A percentile compares a stretch with the other conserved stretches of the same genome.
Evolutionary conservation across 1,140 invertebrate species (phyloP).

Genomic region (Hylaeus anthracinus): DNA sequence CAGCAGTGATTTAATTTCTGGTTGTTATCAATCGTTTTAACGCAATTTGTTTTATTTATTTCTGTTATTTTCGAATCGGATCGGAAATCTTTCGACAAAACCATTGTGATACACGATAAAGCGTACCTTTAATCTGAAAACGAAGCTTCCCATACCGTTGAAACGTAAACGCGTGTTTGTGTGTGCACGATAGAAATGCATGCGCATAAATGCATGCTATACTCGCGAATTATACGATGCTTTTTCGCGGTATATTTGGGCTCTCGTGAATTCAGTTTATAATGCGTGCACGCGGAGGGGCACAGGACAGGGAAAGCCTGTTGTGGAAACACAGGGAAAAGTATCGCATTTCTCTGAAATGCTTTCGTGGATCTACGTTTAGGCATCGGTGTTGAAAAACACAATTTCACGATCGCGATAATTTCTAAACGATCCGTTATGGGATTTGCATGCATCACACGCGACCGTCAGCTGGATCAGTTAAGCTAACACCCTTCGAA

Average conservation of each 20-base stretch:
- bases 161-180: neutral
- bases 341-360: neutral
- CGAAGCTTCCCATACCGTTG: neutral
- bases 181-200: neutral
- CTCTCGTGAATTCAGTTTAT: neutral
- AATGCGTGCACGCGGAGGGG: neutral
- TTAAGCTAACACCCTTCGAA: too few species aligned
- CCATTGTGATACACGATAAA: neutral
- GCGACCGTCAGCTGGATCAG: too few species aligned
- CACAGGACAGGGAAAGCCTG: neutral
- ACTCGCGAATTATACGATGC: neutral
- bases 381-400: too few species aligned
- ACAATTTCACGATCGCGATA: too few species aligned
- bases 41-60: too few species aligned
- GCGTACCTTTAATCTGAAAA: neutral
- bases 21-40: neutral
- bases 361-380: neutral
- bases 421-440: too few species aligned
- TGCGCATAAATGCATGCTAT: constrained; percentile 24
- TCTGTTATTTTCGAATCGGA: neutral
- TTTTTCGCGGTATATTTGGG: constrained; percentile 12
- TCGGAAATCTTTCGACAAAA: neutral
- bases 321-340: neutral
- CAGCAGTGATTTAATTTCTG: neutral
- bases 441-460: too few species aligned